A percentile compares a stretch with the other conserved stretches of the same genome.
These are phyloP conservation scores for Cataglyphis altisquamis DNA, from an alignment of 2,888 invertebrate species.

Conservation along the genomic window DNA sequence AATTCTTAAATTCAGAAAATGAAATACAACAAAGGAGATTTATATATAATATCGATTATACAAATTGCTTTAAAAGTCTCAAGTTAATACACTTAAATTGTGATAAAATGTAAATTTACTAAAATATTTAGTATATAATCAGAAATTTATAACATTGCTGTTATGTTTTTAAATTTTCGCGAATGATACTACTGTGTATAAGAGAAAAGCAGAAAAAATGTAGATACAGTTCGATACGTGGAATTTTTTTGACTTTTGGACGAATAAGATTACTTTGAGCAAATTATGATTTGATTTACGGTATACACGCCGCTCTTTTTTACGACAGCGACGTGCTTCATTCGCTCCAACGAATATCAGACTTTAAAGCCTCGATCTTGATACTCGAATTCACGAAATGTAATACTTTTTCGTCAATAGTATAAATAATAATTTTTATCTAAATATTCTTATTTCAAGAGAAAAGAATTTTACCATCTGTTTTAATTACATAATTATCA, in stretches of 20 bases:
- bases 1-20: background rate
- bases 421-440: background rate
- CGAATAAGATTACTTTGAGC: constrained; percentile 53
- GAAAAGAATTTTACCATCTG: background rate
- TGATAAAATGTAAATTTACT: background rate
- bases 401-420: background rate
- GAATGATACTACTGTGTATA: background rate
- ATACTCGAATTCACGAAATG: constrained; percentile 21
- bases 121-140: background rate
- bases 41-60: background rate
- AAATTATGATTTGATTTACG: constrained; percentile 62
- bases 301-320: constrained; percentile 39
- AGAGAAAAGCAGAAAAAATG: constrained; percentile 13
- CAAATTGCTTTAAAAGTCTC: background rate
- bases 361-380: constrained; percentile 54
- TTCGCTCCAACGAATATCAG: constrained; percentile 50
- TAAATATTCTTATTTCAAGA: background rate
- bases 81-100: background rate
- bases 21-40: background rate
- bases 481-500: background rate
- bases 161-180: background rate
- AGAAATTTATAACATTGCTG: background rate
- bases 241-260: constrained; percentile 56
- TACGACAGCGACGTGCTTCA: constrained; percentile 52
- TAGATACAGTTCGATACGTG: constrained; percentile 20